Conservation (phyloP, 2,113 vertebrate species). For the Hiodon tergisus region DNA sequence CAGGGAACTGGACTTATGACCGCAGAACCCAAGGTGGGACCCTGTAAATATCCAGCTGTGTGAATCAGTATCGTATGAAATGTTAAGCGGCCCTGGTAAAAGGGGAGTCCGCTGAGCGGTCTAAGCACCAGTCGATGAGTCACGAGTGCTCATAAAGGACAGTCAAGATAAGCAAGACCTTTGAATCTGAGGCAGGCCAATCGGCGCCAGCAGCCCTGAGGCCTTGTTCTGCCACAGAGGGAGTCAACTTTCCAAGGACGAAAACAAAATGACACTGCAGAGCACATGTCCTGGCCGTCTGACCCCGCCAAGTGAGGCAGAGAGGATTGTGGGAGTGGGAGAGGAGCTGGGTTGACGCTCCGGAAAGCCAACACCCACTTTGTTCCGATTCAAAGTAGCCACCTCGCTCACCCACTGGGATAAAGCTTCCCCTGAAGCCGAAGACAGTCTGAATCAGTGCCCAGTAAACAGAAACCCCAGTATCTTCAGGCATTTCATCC, state of each 20-base stretch:
- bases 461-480: not conserved
- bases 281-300: not conserved
- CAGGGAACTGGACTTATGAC: too few relatives aligned
- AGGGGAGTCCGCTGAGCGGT: too few relatives aligned
- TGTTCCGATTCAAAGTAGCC: not conserved
- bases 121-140: too few relatives aligned
- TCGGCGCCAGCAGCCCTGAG: too few relatives aligned
- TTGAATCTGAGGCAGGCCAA: too few relatives aligned
- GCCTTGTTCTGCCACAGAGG: too few relatives aligned
- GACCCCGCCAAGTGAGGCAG: not conserved
- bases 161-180: too few relatives aligned
- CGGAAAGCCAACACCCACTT: not conserved
- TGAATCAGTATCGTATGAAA: not conserved
- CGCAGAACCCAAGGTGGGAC: not conserved
- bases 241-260: not conserved
- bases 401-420: not conserved
- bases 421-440: not conserved
- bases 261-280: not conserved
- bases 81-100: not conserved
- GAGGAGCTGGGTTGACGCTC: not conserved
- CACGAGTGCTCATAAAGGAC: too few relatives aligned
- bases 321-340: slow-evolving; percentile 11
- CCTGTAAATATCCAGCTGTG: not conserved
- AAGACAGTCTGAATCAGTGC: not conserved
- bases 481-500: not conserved